A percentile compares a stretch with the other conserved stretches of the same genome.
Evolutionary conservation across 2,113 vertebrate species (phyloP).

Genomic region (Mixornis gularis): DNA sequence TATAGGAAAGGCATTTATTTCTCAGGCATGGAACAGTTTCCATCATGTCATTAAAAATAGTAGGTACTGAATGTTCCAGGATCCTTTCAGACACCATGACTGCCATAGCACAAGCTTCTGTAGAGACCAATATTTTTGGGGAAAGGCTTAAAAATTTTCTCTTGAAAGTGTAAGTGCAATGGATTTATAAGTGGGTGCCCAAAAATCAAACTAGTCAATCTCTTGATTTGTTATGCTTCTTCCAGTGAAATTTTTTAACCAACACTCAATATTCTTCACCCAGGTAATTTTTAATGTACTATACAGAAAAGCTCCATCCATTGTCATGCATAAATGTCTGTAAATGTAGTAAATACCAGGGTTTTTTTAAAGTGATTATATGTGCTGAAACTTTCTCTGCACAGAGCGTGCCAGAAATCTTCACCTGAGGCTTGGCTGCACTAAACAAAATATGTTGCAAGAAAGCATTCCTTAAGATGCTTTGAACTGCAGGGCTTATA

Average conservation of each 20-base stretch:
- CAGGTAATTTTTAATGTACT: background rate
- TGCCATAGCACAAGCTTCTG: background rate
- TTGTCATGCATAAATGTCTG: background rate
- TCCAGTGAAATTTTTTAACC: background rate
- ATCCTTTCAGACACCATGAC: background rate
- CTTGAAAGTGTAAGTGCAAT: background rate
- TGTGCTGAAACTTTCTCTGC: background rate
- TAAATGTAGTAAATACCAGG: background rate
- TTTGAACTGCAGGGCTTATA: background rate
- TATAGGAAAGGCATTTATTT: constrained; percentile 33
- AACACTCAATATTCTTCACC: background rate
- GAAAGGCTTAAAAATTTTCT: background rate
- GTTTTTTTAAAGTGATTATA: background rate
- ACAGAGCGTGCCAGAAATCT: background rate
- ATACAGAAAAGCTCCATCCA: background rate
- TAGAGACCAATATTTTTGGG: background rate
- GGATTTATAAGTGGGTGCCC: background rate
- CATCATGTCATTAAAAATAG: constrained; percentile 19
- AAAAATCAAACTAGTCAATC: background rate
- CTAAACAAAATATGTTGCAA: constrained; percentile 14
- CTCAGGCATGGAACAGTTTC: constrained; percentile 2
- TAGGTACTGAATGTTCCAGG: background rate
- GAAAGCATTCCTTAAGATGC: background rate
- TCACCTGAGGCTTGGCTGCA: background rate
- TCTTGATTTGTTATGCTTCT: background rate